Evolutionary conservation across 2,888 invertebrate genomes (phyloP).

Genomic region (Drosophila rellima): DNA sequence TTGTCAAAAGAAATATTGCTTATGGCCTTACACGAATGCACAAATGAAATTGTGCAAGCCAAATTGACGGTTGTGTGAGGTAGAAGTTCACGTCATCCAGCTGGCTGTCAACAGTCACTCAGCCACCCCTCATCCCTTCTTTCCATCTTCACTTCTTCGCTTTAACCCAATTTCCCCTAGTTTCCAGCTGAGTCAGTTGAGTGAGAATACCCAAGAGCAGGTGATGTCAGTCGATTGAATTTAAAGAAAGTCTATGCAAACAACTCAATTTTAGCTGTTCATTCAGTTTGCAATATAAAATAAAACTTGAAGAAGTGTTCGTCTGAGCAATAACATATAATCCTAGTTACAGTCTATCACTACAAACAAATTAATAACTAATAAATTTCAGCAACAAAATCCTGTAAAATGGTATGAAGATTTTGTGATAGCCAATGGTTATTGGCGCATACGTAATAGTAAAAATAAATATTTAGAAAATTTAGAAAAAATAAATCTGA

Average conservation of each 20-base stretch:
- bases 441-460: background rate
- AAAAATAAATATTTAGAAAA: background rate
- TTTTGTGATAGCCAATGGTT: no score
- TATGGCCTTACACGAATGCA: conserved; percentile 59
- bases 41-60: conserved; percentile 62
- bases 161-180: background rate
- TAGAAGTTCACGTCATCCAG: conserved; percentile 41
- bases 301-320: background rate
- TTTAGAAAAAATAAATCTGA: no score
- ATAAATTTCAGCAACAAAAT: no score
- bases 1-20: conserved; percentile 57
- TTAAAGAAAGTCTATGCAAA: conserved; percentile 16
- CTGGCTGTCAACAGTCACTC: conserved; percentile 11
- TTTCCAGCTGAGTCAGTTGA: conserved; percentile 17
- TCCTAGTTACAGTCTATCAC: background rate
- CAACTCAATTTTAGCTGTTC: conserved; percentile 20
- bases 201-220: conserved; percentile 9
- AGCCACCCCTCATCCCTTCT: background rate
- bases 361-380: background rate
- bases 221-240: conserved; percentile 8
- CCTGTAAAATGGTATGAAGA: no score
- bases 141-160: background rate
- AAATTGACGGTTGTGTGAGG: conserved; percentile 45
- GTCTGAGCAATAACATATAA: background rate
- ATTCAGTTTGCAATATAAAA: background rate